These are phyloP conservation scores for Drosophila nasuta DNA, from an alignment of 1,140 invertebrate species.

Conservation along the genomic window DNA sequence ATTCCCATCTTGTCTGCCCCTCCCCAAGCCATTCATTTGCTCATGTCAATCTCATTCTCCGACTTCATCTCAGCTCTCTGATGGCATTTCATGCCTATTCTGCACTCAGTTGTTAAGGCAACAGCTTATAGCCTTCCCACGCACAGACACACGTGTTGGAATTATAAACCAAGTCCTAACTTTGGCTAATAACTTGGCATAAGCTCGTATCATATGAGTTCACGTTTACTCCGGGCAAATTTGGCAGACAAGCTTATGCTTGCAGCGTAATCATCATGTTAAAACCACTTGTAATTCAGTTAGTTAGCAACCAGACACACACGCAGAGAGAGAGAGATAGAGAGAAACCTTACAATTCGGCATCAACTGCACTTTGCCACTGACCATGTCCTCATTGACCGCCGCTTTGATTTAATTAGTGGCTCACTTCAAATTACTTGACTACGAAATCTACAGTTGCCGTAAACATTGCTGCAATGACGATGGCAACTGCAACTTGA, in stretches of 20 bases:
- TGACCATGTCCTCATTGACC: slow-evolving; percentile 25
- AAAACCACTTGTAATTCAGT: slow-evolving; percentile 18
- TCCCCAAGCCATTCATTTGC: not conserved
- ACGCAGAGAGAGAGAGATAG: too few species aligned
- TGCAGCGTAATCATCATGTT: slow-evolving; percentile 19
- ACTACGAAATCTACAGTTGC: not conserved
- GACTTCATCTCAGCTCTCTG: not conserved
- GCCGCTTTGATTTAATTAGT: slow-evolving; percentile 63
- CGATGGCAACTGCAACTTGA: slow-evolving; percentile 4
- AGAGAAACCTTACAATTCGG: not conserved
- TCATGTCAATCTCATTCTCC: not conserved
- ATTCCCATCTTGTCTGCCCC: not conserved
- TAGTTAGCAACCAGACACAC: slow-evolving; percentile 23
- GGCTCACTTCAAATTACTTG: slow-evolving; percentile 32
- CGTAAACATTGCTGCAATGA: not conserved
- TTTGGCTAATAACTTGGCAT: slow-evolving; percentile 20
- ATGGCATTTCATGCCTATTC: slow-evolving; percentile 5
- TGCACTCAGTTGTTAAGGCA: slow-evolving; percentile 16
- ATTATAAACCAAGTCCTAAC: slow-evolving; percentile 14
- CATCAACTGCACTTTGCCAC: slow-evolving; percentile 40
- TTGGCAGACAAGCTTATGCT: slow-evolving; percentile 12
- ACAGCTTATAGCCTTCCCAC: slow-evolving; percentile 14
- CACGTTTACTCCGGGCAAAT: slow-evolving; percentile 1
- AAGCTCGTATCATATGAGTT: not conserved
- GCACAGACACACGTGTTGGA: slow-evolving; percentile 14